These are phyloP conservation scores for Cephus pulcher DNA, from an alignment of 2,888 invertebrate genomes.

Conservation along the genomic window DNA sequence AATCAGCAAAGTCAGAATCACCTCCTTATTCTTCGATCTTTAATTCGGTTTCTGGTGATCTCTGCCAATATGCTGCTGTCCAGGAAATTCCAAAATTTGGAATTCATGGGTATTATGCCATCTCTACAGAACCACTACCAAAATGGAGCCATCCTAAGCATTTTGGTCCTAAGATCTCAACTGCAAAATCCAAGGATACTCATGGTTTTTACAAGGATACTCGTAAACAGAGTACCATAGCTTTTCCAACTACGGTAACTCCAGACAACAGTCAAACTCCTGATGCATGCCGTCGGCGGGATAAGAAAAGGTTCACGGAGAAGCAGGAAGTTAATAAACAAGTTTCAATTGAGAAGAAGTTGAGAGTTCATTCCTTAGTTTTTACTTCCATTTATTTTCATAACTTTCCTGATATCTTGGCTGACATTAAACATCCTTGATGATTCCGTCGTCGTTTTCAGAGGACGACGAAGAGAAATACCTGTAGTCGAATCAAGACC, in stretches of 20 bases:
- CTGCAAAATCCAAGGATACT: constrained; percentile 3
- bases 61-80: constrained; percentile 66
- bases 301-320: background rate
- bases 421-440: background rate
- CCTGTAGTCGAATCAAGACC: constrained; percentile 33
- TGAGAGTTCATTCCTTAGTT: background rate
- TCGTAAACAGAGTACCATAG: constrained; percentile 1
- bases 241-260: background rate
- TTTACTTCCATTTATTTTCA: background rate
- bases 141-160: constrained; percentile 51
- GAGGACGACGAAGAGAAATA: constrained; percentile 29
- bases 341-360: background rate
- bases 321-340: background rate
- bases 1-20: constrained; percentile 14
- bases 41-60: constrained; percentile 50
- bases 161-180: constrained; percentile 4
- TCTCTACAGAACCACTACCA: constrained; percentile 65
- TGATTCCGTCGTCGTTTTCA: background rate
- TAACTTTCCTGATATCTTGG: background rate
- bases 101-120: constrained; percentile 68
- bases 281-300: background rate
- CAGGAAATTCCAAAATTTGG: constrained; percentile 69
- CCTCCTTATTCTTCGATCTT: constrained; percentile 19
- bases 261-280: background rate
- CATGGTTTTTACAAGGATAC: constrained; percentile 19